phyloP scores from a whole-genome alignment of 2,113 vertebrate genomes.

The Caranx melampygus region DNA sequence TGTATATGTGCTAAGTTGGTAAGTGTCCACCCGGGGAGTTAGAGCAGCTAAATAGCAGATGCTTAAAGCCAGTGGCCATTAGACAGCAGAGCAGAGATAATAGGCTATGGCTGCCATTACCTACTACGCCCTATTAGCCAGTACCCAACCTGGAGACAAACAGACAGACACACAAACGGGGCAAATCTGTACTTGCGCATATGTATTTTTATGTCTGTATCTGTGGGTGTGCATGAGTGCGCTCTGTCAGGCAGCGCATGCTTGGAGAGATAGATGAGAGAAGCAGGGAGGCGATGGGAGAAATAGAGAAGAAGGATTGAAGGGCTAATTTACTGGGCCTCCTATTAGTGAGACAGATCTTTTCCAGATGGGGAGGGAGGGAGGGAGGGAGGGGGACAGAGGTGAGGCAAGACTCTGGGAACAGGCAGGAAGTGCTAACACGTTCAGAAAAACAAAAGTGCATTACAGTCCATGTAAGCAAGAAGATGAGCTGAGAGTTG shows the following conservation, averaged over 20 bases:
- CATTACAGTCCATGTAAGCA: slow-evolving; percentile 64
- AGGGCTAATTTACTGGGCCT: slow-evolving; percentile 64
- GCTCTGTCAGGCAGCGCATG: slow-evolving; percentile 28
- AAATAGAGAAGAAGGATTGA: slow-evolving; percentile 40
- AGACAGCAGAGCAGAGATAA: slow-evolving; percentile 81
- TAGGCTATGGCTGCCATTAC: slow-evolving; percentile 77
- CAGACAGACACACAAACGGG: slow-evolving; percentile 57
- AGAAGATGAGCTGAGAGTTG: slow-evolving; percentile 61
- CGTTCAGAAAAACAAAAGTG: slow-evolving; percentile 67
- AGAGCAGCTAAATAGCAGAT: slow-evolving; percentile 74
- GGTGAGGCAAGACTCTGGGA: slow-evolving; percentile 26
- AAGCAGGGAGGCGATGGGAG: slow-evolving; percentile 36
- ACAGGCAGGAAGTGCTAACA: slow-evolving; percentile 57
- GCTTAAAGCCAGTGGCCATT: slow-evolving; percentile 80
- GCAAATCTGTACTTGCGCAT: slow-evolving; percentile 40
- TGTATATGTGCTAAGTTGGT: slow-evolving; percentile 62
- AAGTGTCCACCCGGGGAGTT: slow-evolving; percentile 71
- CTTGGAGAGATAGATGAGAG: slow-evolving; percentile 49
- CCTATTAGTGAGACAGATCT: slow-evolving; percentile 69
- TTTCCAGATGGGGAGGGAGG: slow-evolving; percentile 55
- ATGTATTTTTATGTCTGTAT: slow-evolving; percentile 40
- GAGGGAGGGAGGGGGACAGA: neutral
- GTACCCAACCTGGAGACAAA: slow-evolving; percentile 70
- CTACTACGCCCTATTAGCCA: slow-evolving; percentile 78
- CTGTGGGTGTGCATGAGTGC: slow-evolving; percentile 48